Base-by-base conservation (phyloP, 2,888 invertebrate species). In the Macropis europaea region DNA sequence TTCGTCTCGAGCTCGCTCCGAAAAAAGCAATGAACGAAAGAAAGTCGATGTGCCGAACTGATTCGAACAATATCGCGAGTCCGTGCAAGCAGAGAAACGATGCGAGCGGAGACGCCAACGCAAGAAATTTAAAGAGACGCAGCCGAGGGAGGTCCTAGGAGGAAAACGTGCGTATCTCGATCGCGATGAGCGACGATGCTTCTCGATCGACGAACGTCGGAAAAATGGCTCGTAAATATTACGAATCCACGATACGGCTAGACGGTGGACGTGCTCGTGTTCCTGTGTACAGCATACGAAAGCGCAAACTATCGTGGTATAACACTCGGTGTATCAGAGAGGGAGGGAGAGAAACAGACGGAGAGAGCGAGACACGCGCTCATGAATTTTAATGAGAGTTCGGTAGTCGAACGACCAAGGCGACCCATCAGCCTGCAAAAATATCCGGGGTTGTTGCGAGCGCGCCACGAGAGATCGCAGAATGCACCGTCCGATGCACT, bases 361-460 rank as follows among this genome's bases (percentile, higher is more conserved):
- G 42, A 34, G 15, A 59, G 26, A 30, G 47, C 28, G 15, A 36
- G 28, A n/a, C n/a, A n/a, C n/a, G n/a, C 52, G 54, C 76, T 82
- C 79, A 77, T 81, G 82, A 84, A 83, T 83, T 81, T 83, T 81
- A 82, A 83, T 77, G 83, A 66, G 57, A 76, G 80, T 79, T 82
- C 76, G 77, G 77, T 77, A 79, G 82, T 78, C 73, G 64, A 54
- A 75, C 73, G 72, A 81, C 72, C 76, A 73, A 67, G 74, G 40
- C 66, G 56, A 70, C 34, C 76, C 70, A 54, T 57, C 52, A 15
- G 15, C 32, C 52, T 38, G 70, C 56, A 73, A 76, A 69, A 73
- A 57, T 64, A 64, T 47, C 56, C 53, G 45, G 54, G 54, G 56
- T 64, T 56, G 59, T 42, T 48, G 54, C 59, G 15, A n/a, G n/a